A percentile compares a stretch with the other conserved stretches of the same genome.
These are phyloP conservation scores for Torymus auratus DNA, from an alignment of 2,888 invertebrate species.

Conservation along the genomic window DNA sequence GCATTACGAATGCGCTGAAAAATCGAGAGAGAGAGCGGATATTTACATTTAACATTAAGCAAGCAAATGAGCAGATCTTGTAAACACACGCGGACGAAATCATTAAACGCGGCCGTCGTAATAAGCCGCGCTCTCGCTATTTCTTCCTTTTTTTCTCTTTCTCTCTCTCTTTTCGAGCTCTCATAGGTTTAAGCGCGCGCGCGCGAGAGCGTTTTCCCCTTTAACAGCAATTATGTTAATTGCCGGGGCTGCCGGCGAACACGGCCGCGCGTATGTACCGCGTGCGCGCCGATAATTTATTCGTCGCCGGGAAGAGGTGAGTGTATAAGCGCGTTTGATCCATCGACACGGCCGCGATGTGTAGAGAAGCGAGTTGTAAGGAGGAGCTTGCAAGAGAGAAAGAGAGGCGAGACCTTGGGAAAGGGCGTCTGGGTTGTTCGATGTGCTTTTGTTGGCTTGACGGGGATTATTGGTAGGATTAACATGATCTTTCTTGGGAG, in stretches of 20 bases:
- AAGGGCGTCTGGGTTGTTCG: neutral
- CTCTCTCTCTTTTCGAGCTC: neutral
- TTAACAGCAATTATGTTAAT: constrained; percentile 59
- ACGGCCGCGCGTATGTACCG: constrained; percentile 9
- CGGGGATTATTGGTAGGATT: neutral
- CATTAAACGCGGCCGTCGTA: constrained; percentile 48
- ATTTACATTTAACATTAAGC: constrained; percentile 55
- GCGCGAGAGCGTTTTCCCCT: constrained; percentile 24
- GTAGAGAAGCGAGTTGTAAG: neutral
- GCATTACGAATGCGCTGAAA: constrained; percentile 16
- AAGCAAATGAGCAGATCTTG: constrained; percentile 57
- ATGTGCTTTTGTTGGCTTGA: neutral
- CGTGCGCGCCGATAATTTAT: constrained; percentile 49
- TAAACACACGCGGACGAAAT: constrained; percentile 53
- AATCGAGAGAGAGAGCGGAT: constrained; percentile 23
- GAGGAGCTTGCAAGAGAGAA: too few relatives aligned
- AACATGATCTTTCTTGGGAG: constrained; percentile 25
- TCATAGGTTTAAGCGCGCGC: neutral
- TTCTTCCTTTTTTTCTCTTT: constrained; percentile 15
- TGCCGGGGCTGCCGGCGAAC: constrained; percentile 41
- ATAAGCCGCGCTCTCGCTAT: constrained; percentile 23
- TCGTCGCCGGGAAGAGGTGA: constrained; percentile 21
- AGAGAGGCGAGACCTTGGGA: too few relatives aligned
- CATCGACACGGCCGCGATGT: constrained; percentile 39
- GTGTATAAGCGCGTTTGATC: constrained; percentile 37